Evolutionary conservation across 2,113 vertebrate species (phyloP), one percentile per base, ranked within the genome.

Genomic region (Sebastes fasciatus): DNA sequence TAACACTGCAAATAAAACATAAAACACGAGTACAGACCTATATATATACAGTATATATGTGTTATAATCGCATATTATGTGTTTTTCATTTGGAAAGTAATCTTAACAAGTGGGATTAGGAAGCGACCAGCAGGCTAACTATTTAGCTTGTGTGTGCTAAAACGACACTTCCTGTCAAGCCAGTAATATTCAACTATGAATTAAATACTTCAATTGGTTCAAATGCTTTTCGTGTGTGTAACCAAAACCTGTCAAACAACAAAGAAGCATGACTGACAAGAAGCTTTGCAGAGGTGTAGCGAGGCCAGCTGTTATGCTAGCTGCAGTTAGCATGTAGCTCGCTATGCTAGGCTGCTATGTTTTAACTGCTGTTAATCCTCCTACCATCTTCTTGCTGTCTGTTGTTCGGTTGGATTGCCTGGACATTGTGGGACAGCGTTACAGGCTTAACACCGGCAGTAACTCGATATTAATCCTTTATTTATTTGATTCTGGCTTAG

Each of bases 311-410:
- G 49, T 10, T 14, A 14, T 5, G 58, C 11, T 64, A n/a, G 42
- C 62, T 58, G 14, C 13, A 1, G 65, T 77, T 90, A 90, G 77
- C 83, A 79, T 85, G 11, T 5, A 34, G 73, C 82, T 83, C 67
- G 51, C 67, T 45, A 9, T 0, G 57, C 60, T 82, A 62, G 26
- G 26, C 2, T 26, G 43, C 61, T 62, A 7, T 21, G 51, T 46
- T 26, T 2, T 52, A n/a, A 2, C 21, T 69, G 49, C 14, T n/a
- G 51, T 79, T 72, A 76, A 80, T 73, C 46, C 66, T 23, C 92
- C 96, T 96, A 99, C 98, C 97, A 99, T 99, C 94, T 98, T 99
- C 94, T 99, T 99, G 96, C 94, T 98, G 94, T 99, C 98, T 72
- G 97, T 95, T 79, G 97, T 96, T 92, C 98, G 95, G 93, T 96